Base-by-base conservation (phyloP, 2,888 invertebrate species). In the Phyllotreta striolata region DNA sequence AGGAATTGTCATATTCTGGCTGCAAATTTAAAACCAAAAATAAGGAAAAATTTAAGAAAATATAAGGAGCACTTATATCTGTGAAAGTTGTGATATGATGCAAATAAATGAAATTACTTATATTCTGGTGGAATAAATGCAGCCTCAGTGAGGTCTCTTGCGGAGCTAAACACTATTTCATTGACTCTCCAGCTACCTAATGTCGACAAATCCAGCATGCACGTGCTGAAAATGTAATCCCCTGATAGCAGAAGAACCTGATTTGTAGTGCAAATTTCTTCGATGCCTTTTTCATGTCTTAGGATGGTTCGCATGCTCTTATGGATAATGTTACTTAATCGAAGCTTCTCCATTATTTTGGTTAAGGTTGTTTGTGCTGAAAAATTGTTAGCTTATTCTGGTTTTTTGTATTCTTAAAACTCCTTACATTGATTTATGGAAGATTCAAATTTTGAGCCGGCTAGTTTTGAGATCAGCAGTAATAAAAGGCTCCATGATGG, bases 291-390 rank as follows among this genome's bases (percentile, higher is more conserved):
- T 41, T 83, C 77, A 0, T 69, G 55, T 2, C 85, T 83, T 72
- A 89, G 87, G 76, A 93, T 87, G 79, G 95, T 94, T 37, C 95
- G 90, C 58, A 96, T 84, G 9, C 89, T 75, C 67, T 77, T 78
- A 82, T 97, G 97, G 34, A 96, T 91, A 67, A 95, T 83, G 78
- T 93, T 91, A 9, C 95, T 93, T 0, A 94, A 95, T 56, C 95
- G 88, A 66, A 97, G 94, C 94, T 97, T 95, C 84, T 97, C 97
- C 0, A 94, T 94, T 24, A 96, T 92, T 82, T 97, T 96, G 0
- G 96, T 96, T 51, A 97, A 81, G 1, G 91, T 91, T 66, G 94
- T 85, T 81, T 96, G 95, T 68, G 92, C 92, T 76, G 93, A 91
- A 34, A 94, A 81, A 1, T 94, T 92, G 44, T 79, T 79, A 78